Base-by-base conservation (phyloP, 1,140 invertebrate genomes). In the Rhagoletis pomonella region DNA sequence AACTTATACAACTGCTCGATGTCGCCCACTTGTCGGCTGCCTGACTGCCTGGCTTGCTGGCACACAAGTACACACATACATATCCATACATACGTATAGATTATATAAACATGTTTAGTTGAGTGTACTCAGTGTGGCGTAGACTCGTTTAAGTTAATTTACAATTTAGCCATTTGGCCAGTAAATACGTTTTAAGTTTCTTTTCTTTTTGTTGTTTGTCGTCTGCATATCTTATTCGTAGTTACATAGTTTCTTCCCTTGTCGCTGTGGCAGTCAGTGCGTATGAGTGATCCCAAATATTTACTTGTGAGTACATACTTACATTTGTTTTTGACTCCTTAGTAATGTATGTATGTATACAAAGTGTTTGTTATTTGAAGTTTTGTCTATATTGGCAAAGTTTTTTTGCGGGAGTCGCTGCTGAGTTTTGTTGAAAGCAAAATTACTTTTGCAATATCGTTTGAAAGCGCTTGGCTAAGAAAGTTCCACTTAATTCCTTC, bases 101-200 rank as follows among this genome's bases (percentile, higher is more conserved):
- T 67, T n/a, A 12, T 17, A 17, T 17, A 29, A 44, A 42, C 10
- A 42, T 5, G 4, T 50, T 14, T 12, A 42, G 12, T 77, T 55
- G 47, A 19, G 44, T 81, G 44, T 81, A 14, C 47, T 50, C 47
- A 19, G 44, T 81, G 73, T 81, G 73, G 73, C 73, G 47, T 81
- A 81, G 73, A 81, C 73, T 81, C 44, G 73, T 81, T 81, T 81
- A 47, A 81, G 73, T 81, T 81, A 81, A 81, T 81, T 81, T 81
- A 81, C 47, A 81, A 81, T 81, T 81, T 81, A 58, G 44, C 73
- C 73, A 81, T 81, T 81, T 81, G 73, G 73, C 44, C 47, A 81
- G 73, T 81, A 81, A 81, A 81, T 81, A 58, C 44, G 44, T 3
- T 29, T 29, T 81, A 81, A 81, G 73, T 81, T 81, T 77, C 47